These are phyloP conservation scores for Drosophila pallidifrons DNA, from an alignment of 1,140 invertebrate species.

Conservation along the genomic window DNA sequence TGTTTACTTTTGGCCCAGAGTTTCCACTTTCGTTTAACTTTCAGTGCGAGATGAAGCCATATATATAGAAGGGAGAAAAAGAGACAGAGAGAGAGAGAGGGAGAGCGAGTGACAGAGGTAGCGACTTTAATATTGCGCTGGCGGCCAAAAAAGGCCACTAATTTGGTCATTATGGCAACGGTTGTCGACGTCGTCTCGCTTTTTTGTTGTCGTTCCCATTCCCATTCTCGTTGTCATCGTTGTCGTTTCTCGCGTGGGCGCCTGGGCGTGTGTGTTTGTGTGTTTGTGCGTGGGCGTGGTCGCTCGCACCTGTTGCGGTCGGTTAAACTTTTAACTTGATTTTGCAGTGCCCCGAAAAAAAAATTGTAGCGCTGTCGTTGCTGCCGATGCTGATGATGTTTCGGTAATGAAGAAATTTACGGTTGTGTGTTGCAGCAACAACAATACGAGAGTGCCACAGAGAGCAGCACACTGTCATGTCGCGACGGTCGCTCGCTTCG, in stretches of 20 bases:
- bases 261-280: neutral
- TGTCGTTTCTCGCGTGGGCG: slow-evolving; percentile 2
- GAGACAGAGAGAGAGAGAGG: neutral
- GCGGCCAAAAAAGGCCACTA: slow-evolving; percentile 56
- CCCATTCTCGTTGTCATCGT: neutral
- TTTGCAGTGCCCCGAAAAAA: slow-evolving; percentile 20
- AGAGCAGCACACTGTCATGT: too few relatives aligned
- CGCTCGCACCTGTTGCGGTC: slow-evolving; percentile 69
- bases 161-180: slow-evolving; percentile 67
- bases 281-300: slow-evolving; percentile 15
- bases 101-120: neutral
- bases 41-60: neutral
- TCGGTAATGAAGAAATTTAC: slow-evolving; percentile 42
- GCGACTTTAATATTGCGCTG: slow-evolving; percentile 25
- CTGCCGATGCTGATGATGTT: slow-evolving; percentile 3
- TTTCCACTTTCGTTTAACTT: slow-evolving; percentile 32
- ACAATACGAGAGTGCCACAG: too few relatives aligned
- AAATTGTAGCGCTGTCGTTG: slow-evolving; percentile 6
- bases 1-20: slow-evolving; percentile 26
- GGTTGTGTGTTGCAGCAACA: slow-evolving; percentile 5
- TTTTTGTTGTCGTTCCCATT: neutral
- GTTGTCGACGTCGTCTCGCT: slow-evolving; percentile 16
- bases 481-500: slow-evolving; percentile 1
- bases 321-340: slow-evolving; percentile 66
- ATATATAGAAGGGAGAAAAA: neutral